Evolutionary conservation across 2,113 vertebrate species (phyloP), one percentile per base, ranked within the genome.

Genomic region (Scomber colias): DNA sequence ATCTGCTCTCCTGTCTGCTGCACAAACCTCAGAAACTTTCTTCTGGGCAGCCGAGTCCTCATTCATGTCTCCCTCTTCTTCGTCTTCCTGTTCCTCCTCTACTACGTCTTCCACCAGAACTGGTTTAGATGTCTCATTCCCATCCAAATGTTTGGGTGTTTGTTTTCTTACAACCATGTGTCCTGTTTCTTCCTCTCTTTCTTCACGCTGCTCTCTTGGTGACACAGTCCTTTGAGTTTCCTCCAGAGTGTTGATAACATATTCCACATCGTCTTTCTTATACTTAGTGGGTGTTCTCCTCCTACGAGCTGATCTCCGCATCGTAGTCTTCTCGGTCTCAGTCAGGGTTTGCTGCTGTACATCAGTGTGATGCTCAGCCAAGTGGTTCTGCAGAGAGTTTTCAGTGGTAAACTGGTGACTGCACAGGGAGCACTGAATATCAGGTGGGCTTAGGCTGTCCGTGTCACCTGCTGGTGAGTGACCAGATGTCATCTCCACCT

Each of bases 221-320:
- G 63, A 60, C 3, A 7, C 11, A 27, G 13, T 19, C 35, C 7
- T 74, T 62, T 59, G 46, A 69, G 63, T 59, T 67, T 77, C 81
- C 6, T 64, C 56, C 0, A 60, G 30, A 15, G 71, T 27, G 48
- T 31, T 35, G 0, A 72, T 77, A 3, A 63, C 73, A 13, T 90
- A 91, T 68, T 95, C 92, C 1, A 88, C 91, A 48, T 95, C 92
- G 8, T 93, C 95, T 71, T 69, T 89, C 63, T 94, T 94, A 59
- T 96, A 97, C 55, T 97, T 98, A 5, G 92, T 91, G 0, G 96
- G 95, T 40, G 95, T 95, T 79, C 94, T 98, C 49, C 96, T 96
- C 83, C 91, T 95, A 55, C 97, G 95, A 0, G 89, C 92, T 4
- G 97, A 98, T 83, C 95, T 95, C 10, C 97, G 89, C 15, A 82